Evolutionary conservation across 2,888 invertebrate species (phyloP).

Genomic region (Psylliodes chrysocephalus): DNA sequence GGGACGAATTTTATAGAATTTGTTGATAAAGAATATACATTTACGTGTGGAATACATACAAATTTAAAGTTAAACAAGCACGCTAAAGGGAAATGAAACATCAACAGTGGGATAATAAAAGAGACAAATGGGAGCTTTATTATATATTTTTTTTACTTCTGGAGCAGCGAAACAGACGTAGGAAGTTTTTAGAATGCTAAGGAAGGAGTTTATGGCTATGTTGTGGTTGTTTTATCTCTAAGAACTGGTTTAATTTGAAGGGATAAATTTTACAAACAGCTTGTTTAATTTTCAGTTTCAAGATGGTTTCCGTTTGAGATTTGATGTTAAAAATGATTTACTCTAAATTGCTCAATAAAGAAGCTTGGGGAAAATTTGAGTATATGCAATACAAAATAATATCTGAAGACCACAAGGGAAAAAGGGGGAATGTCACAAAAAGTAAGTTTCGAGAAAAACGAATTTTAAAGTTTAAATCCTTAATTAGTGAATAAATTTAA

Average conservation of each 20-base stretch:
- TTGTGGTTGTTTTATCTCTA: conserved; percentile 20
- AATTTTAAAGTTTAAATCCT: no score
- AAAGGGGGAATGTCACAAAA: no score
- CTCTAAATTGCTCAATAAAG: no score
- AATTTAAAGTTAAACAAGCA: conserved; percentile 18
- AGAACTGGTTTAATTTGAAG: conserved; percentile 17
- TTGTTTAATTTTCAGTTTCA: conserved; percentile 1
- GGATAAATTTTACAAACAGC: conserved; percentile 5
- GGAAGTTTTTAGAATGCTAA: conserved; percentile 16
- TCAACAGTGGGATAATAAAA: conserved; percentile 28
- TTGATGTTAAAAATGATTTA: not conserved
- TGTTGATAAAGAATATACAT: conserved; percentile 26
- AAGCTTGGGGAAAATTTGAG: no score
- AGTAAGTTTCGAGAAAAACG: no score
- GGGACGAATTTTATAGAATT: conserved; percentile 26
- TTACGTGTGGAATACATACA: conserved; percentile 12
- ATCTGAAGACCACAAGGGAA: no score
- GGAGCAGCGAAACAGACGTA: conserved; percentile 11
- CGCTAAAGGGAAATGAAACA: conserved; percentile 28
- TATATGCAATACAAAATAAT: no score
- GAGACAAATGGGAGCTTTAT: conserved; percentile 29
- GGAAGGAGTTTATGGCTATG: conserved; percentile 12
- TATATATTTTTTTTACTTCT: conserved; percentile 18
- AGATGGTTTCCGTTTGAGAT: not conserved
- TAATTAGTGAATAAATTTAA: no score